Evolutionary conservation across 1,140 invertebrate species (phyloP).

Genomic region (Orussus abietinus): DNA sequence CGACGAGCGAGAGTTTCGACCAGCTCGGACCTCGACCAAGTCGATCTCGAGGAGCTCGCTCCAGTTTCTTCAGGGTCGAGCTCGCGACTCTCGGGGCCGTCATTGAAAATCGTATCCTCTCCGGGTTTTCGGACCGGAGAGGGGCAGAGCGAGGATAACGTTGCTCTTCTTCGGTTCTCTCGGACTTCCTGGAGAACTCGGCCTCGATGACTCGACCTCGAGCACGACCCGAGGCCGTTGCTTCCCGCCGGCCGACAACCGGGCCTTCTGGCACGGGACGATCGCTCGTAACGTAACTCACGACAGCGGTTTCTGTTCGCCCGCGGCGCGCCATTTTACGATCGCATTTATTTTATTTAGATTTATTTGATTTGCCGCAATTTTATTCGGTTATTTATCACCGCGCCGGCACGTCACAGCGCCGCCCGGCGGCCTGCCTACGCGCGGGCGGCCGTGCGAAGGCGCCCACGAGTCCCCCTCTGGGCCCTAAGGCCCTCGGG

Average conservation of each 20-base stretch:
- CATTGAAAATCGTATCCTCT: not conserved
- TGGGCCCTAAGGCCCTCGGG: no score
- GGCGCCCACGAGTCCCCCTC: no score
- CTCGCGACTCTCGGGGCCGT: no score
- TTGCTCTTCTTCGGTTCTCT: no score
- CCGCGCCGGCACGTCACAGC: not conserved
- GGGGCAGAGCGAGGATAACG: not conserved
- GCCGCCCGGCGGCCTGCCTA: not conserved
- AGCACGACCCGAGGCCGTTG: no score
- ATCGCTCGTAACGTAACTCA: not conserved
- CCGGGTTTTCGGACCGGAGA: not conserved
- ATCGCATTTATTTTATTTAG: not conserved
- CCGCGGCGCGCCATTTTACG: constrained; percentile 4
- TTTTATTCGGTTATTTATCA: constrained; percentile 11
- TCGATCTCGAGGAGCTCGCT: no score
- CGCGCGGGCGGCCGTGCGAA: not conserved
- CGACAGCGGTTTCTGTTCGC: not conserved
- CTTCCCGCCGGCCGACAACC: no score
- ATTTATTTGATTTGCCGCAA: constrained; percentile 1
- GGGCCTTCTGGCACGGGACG: not conserved
- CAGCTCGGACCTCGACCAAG: not conserved
- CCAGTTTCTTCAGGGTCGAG: no score
- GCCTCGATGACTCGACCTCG: no score
- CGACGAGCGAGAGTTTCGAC: not conserved
- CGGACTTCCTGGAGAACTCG: no score